These are phyloP conservation scores for Acropora tenuis DNA, from an alignment of 64 coral and sea anemone species.

Conservation along the genomic window DNA sequence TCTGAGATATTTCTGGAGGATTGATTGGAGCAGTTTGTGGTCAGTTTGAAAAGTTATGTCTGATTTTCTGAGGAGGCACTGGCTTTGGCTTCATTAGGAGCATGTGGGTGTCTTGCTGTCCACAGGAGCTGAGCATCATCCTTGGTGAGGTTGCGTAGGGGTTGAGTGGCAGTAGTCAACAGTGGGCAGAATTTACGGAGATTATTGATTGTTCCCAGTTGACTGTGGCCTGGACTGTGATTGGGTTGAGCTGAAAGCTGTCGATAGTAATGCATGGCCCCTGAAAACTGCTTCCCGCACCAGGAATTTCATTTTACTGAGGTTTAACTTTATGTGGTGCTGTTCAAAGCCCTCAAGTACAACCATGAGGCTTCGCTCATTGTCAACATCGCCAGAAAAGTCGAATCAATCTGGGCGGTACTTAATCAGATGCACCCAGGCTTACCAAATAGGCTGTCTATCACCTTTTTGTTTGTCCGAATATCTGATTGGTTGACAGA, in stretches of 20 bases:
- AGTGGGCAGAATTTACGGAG: background rate
- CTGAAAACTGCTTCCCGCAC: constrained; percentile 25
- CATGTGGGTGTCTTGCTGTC: constrained; percentile 58
- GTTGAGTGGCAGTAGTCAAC: constrained; percentile 49
- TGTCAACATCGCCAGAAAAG: background rate
- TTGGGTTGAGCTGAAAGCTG: constrained; percentile 26
- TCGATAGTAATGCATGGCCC: constrained; percentile 50
- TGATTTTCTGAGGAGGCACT: constrained; percentile 54
- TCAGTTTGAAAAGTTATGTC: constrained; percentile 44
- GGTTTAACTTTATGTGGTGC: constrained; percentile 46
- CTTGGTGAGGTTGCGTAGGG: constrained; percentile 1
- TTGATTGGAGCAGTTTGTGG: background rate
- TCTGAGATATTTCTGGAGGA: constrained; percentile 50
- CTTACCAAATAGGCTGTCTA: too few species aligned
- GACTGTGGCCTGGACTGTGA: constrained; percentile 20
- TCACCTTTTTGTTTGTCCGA: too few species aligned
- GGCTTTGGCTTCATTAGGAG: constrained; percentile 58
- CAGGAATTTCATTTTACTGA: constrained; percentile 6
- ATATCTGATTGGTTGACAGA: too few species aligned
- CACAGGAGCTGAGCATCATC: constrained; percentile 22
- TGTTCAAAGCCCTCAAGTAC: constrained; percentile 29
- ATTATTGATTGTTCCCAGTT: constrained; percentile 62
- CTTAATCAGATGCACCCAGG: too few species aligned
- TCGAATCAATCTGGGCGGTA: too few species aligned
- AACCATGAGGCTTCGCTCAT: constrained; percentile 44